Evolutionary conservation across 2,797 vertebrate species (phyloP).

Genomic region (Pterois miles): DNA sequence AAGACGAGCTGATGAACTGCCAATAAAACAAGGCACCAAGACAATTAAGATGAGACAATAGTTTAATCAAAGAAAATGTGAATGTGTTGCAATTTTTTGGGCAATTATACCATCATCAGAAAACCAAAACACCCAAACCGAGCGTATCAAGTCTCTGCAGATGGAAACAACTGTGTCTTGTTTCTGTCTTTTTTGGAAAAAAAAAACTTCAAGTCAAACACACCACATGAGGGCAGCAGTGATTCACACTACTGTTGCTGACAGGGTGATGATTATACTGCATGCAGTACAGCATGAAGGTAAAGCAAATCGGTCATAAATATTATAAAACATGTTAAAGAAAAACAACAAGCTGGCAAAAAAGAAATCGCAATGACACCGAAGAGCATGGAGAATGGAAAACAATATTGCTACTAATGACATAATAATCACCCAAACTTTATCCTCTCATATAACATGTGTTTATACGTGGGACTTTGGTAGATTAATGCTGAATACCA

Average conservation of each 20-base stretch:
- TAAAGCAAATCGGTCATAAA: not conserved
- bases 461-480: too few relatives aligned
- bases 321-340: not conserved
- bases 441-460: not conserved
- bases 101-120: not conserved
- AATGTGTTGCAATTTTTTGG: not conserved
- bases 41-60: not conserved
- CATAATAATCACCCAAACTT: not conserved
- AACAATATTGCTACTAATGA: not conserved
- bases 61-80: not conserved
- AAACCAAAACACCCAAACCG: not conserved
- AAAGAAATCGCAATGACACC: too few relatives aligned
- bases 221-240: conserved; percentile 72
- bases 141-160: not conserved
- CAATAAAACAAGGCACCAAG: not conserved
- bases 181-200: not conserved
- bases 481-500: not conserved
- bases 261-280: not conserved
- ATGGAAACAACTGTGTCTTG: not conserved
- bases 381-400: not conserved
- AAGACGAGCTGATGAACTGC: not conserved
- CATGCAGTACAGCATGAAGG: not conserved
- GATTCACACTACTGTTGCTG: conserved; percentile 16
- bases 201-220: not conserved
- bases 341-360: too few relatives aligned